Evolutionary conservation across 2,113 vertebrate genomes (phyloP).

Genomic region (Salvelinus namaycush): DNA sequence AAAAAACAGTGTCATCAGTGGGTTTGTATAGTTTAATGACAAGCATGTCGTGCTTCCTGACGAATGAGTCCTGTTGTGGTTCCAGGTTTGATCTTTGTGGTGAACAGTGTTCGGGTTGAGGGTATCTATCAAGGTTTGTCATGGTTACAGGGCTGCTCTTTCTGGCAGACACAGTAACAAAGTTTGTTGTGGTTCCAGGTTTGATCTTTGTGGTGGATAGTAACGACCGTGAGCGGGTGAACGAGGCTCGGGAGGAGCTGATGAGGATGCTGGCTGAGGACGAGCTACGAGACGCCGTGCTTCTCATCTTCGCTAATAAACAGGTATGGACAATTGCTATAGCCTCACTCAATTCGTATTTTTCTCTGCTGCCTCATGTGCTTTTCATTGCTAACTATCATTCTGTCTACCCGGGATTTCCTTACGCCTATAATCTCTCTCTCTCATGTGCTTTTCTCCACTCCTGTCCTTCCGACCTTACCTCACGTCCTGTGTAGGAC

Average conservation of each 20-base stretch:
- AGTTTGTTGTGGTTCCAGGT: not conserved
- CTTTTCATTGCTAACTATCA: too few species aligned
- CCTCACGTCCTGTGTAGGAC: conserved; percentile 73
- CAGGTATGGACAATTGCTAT: conserved; percentile 72
- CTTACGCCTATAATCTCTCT: too few species aligned
- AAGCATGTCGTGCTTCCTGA: not conserved
- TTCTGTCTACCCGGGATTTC: too few species aligned
- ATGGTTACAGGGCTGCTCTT: too few species aligned
- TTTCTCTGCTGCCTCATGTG: not conserved
- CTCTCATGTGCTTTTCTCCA: not conserved
- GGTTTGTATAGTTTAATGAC: not conserved
- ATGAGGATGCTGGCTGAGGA: conserved; percentile 98
- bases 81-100: conserved; percentile 88
- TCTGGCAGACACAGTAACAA: too few species aligned
- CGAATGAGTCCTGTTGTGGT: not conserved
- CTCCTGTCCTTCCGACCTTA: not conserved
- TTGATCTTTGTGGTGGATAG: conserved; percentile 98
- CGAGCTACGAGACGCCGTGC: conserved; percentile 91
- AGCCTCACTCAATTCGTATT: not conserved
- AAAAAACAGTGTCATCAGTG: too few species aligned
- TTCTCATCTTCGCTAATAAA: conserved; percentile 96
- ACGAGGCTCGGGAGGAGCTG: conserved; percentile 92
- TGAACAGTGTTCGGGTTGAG: conserved; percentile 77
- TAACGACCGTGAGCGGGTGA: conserved; percentile 94
- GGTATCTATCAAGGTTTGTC: too few species aligned